These are phyloP conservation scores for Eustalomyia histrio DNA, from an alignment of 2,888 invertebrate species.

Conservation along the genomic window DNA sequence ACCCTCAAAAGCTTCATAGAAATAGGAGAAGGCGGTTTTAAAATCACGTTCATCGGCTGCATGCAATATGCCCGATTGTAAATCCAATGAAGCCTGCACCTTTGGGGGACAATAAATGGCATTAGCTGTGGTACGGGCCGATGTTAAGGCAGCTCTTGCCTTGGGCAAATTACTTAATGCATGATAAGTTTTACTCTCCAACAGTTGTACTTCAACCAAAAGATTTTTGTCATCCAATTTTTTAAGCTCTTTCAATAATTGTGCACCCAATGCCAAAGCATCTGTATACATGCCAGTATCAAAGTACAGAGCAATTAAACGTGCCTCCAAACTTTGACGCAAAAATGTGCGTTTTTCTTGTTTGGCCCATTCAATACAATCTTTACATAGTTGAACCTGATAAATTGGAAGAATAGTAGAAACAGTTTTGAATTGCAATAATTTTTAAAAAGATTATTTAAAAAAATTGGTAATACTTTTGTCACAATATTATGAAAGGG, in stretches of 20 bases:
- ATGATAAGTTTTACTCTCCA: constrained; percentile 99
- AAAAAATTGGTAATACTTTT: no score
- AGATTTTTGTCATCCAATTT: constrained; percentile 99
- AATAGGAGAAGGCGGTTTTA: constrained; percentile 99
- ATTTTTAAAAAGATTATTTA: no score
- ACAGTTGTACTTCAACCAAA: constrained; percentile 97
- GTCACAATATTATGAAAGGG: no score
- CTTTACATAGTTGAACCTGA: constrained; percentile 91
- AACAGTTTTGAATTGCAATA: background rate
- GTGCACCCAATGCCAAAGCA: constrained; percentile 90
- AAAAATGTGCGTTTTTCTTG: constrained; percentile 98
- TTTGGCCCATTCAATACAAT: constrained; percentile 99
- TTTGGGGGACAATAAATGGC: constrained; percentile 99
- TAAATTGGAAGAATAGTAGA: background rate
- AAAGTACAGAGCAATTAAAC: constrained; percentile 96
- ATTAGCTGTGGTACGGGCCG: constrained; percentile 99
- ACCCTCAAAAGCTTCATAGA: constrained; percentile 99
- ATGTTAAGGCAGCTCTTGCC: constrained; percentile 96
- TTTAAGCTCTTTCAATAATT: constrained; percentile 95
- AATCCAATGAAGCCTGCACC: constrained; percentile 97
- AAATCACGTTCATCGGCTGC: constrained; percentile 99
- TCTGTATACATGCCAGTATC: constrained; percentile 94
- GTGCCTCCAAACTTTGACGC: constrained; percentile 96
- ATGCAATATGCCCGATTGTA: constrained; percentile 98
- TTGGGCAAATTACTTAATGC: constrained; percentile 97